Evolutionary conservation across 2,113 vertebrate species (phyloP).

Genomic region (Dipodomys merriami): DNA sequence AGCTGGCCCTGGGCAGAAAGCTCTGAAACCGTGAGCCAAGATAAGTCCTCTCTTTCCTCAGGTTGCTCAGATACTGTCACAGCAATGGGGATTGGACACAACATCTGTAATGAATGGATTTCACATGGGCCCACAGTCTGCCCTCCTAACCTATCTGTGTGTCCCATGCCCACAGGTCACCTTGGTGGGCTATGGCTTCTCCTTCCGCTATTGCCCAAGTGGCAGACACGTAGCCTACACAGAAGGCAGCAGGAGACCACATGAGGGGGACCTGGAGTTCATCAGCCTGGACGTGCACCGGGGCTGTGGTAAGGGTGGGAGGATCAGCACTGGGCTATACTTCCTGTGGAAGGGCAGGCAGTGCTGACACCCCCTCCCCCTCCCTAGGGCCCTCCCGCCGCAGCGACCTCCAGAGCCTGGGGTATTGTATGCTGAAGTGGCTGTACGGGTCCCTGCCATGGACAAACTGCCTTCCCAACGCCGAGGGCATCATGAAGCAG

Average conservation of each 20-base stretch:
- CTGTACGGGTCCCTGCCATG: slow-evolving; percentile 92
- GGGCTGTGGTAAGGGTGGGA: slow-evolving; percentile 88
- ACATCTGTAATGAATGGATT: neutral
- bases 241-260: slow-evolving; percentile 90
- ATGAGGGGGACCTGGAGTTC: slow-evolving; percentile 91
- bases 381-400: slow-evolving; percentile 92
- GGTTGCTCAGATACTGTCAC: neutral
- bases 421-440: slow-evolving; percentile 95
- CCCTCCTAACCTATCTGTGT: neutral
- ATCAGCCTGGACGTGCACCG: slow-evolving; percentile 95
- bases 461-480: slow-evolving; percentile 83
- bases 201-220: slow-evolving; percentile 92
- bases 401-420: slow-evolving; percentile 95
- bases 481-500: slow-evolving; percentile 84
- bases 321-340: neutral
- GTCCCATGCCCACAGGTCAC: slow-evolving; percentile 86
- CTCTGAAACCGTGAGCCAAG: neutral
- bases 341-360: neutral
- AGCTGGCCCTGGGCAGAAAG: neutral
- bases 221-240: slow-evolving; percentile 90
- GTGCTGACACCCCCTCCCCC: neutral
- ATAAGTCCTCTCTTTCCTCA: neutral
- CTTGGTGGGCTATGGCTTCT: slow-evolving; percentile 91
- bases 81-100: neutral
- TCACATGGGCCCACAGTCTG: neutral